Base-by-base conservation (phyloP, 2,113 vertebrate genomes). In the Nyctibius bracteatus region DNA sequence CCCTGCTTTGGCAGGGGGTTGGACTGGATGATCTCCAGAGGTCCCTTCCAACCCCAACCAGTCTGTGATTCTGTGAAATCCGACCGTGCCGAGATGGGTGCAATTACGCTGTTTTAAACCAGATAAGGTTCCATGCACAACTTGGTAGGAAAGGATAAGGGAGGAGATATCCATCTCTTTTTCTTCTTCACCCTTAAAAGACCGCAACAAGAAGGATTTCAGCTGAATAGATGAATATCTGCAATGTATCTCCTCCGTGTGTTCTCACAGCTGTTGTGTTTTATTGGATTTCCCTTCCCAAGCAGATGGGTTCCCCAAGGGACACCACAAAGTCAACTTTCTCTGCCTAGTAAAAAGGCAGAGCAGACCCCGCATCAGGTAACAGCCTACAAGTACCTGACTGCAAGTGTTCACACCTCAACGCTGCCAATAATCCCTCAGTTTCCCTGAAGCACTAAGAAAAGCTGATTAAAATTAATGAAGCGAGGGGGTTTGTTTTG, bases 361-460 rank as follows among this genome's bases (percentile, higher is more conserved):
- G 84, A 65, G 78, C 33, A 70, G 71, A 63, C 28, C 21, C 37
- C 2, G 2, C 2, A 1, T 28, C 19, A 51, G 27, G 5, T 39
- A 58, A 65, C 11, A 27, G 63, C 57, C 49, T 15, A 9, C 20
- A 16, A 46, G 28, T 22, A 35, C 44, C 44, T 52, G 37, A 14
- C n/a, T 31, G 23, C 20, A 25, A 71, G 43, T 6, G 15, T 52
- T 70, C 5, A 0, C 14, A 10, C 6, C 28, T 51, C 2, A 1
- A 25, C 0, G 1, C 44, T 27, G 22, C 57, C 44, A 4, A 5
- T 35, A 70, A 65, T 63, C 43, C 20, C 39, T 37, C 35, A 23
- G 28, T 39, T 72, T 33, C 44, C 37, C 65, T 35, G 27, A 51
- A 58, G 33, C 57, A n/a, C 4, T 61, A 22, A 57, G 18, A 49